phyloP scores from a whole-genome alignment of 2,888 invertebrate species.

The Drosophila limbata region DNA sequence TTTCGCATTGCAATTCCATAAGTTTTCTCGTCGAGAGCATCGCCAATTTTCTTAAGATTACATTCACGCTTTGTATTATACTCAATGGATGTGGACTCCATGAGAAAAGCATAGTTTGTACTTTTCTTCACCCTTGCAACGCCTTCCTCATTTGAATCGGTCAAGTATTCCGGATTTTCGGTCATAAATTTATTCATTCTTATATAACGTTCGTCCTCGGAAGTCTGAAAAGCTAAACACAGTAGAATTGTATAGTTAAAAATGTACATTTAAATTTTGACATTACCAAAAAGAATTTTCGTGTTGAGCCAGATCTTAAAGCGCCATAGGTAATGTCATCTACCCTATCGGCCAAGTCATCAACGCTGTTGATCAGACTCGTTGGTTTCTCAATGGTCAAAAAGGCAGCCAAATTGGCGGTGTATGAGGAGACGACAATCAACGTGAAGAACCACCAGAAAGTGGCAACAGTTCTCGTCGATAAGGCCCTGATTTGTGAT shows the following conservation, averaged over 20 bases:
- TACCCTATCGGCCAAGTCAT: conserved; percentile 92
- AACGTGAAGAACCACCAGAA: conserved; percentile 96
- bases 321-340: conserved; percentile 94
- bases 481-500: conserved; percentile 89
- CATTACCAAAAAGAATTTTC: conserved; percentile 93
- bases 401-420: conserved; percentile 96
- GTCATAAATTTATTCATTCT: conserved; percentile 94
- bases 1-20: conserved; percentile 91
- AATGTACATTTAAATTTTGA: accelerated
- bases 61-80: conserved; percentile 89
- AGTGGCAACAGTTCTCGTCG: conserved; percentile 93
- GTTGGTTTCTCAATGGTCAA: conserved; percentile 92
- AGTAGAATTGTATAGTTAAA: background rate
- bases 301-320: conserved; percentile 93
- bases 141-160: conserved; percentile 87
- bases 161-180: conserved; percentile 87
- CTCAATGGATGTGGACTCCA: conserved; percentile 92
- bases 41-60: conserved; percentile 88
- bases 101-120: conserved; percentile 89
- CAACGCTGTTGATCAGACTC: conserved; percentile 91
- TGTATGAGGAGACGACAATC: conserved; percentile 92
- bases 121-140: conserved; percentile 85
- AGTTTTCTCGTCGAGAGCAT: conserved; percentile 89
- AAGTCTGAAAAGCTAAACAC: conserved; percentile 86
- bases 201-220: conserved; percentile 90